phyloP scores from a whole-genome alignment of 2,888 invertebrate species.

The Drosophila maculinotata region DNA sequence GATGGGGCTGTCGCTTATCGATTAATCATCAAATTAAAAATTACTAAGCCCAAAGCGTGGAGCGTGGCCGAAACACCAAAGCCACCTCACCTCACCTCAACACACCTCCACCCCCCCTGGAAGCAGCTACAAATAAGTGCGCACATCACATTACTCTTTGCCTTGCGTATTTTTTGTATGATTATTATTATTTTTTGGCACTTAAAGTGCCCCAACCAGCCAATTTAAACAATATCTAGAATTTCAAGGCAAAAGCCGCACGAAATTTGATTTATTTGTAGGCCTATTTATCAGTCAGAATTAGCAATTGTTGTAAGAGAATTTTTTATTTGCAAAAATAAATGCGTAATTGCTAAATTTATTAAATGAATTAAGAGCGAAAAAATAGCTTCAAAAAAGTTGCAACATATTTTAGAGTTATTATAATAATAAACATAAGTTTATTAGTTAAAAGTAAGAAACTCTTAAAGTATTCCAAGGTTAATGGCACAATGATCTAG shows the following conservation, averaged over 20 bases:
- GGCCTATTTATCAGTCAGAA: slow-evolving; percentile 26
- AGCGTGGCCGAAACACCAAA: slow-evolving; percentile 68
- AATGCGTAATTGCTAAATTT: too few species aligned
- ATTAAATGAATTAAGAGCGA: too few species aligned
- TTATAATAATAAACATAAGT: too few species aligned
- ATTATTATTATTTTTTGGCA: slow-evolving; percentile 45
- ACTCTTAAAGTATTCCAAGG: slow-evolving; percentile 9
- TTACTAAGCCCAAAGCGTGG: slow-evolving; percentile 72
- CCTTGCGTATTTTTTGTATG: slow-evolving; percentile 4
- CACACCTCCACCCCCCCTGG: neutral
- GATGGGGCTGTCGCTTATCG: slow-evolving; percentile 75
- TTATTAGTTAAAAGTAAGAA: too few species aligned
- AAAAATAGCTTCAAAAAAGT: too few species aligned
- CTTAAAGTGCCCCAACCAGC: slow-evolving; percentile 28
- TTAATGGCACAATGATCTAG: neutral
- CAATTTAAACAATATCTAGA: slow-evolving; percentile 70
- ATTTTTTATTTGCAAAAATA: too few species aligned
- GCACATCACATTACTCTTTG: slow-evolving; percentile 30
- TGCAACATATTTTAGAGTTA: too few species aligned
- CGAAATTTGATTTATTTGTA: slow-evolving; percentile 48
- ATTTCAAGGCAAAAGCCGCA: slow-evolving; percentile 56
- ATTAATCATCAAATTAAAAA: slow-evolving; percentile 80
- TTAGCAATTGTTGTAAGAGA: slow-evolving; percentile 42
- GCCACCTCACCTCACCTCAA: slow-evolving; percentile 3
- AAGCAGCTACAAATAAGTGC: slow-evolving; percentile 11